phyloP scores from a whole-genome alignment of 2,888 invertebrate genomes.

The Mythimna pallens region DNA sequence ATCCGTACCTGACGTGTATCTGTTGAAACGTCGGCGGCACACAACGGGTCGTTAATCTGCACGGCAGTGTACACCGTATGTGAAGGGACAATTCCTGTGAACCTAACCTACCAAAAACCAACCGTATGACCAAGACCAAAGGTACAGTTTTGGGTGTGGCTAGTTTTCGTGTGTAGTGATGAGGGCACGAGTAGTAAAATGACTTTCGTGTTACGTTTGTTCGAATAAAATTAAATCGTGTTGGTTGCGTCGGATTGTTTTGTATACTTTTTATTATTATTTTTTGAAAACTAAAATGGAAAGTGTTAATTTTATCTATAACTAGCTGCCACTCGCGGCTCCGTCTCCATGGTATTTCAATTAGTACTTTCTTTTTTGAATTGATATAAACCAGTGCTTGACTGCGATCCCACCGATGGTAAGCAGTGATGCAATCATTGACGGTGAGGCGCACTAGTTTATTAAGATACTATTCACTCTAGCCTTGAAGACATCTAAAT shows the following conservation, averaged over 20 bases:
- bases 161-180: conserved; percentile 3
- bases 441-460: too few relatives aligned
- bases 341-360: too few relatives aligned
- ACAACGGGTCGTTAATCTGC: conserved; percentile 56
- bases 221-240: conserved; percentile 41
- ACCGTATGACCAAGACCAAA: conserved; percentile 3
- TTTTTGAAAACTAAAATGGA: conserved; percentile 4
- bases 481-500: too few relatives aligned
- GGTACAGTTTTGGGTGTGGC: conserved; percentile 14
- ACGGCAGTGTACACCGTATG: conserved; percentile 39
- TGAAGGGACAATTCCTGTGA: conserved; percentile 37
- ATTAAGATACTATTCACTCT: too few relatives aligned
- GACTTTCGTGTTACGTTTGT: conserved; percentile 29
- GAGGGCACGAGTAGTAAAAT: conserved; percentile 38
- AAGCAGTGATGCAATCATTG: too few relatives aligned
- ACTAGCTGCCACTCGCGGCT: too few relatives aligned
- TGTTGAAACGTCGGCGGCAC: conserved; percentile 34
- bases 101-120: conserved; percentile 9
- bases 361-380: too few relatives aligned
- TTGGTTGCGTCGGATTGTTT: conserved; percentile 5
- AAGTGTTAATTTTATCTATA: not conserved
- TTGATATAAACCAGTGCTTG: too few relatives aligned
- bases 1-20: conserved; percentile 42
- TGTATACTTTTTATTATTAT: not conserved
- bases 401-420: too few relatives aligned